Percentiles rank a stretch among this genome's conserved stretches.
Evolutionary conservation across 1,140 invertebrate species (phyloP).

Genomic region (Caenorhabditis tropicalis): DNA sequence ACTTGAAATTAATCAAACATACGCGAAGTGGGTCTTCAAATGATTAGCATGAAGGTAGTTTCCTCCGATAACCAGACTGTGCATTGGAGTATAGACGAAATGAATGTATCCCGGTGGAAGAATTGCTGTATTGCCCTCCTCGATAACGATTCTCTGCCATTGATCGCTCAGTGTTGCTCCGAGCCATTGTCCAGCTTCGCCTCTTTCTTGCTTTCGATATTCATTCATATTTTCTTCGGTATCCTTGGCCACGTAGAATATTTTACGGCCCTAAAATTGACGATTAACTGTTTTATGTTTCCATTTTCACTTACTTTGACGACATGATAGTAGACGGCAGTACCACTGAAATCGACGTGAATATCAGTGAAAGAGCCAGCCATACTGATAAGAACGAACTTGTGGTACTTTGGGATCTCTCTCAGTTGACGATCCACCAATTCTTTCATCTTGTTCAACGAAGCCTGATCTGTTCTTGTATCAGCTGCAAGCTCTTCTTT

Average conservation of each 20-base stretch:
- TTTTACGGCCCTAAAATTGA: constrained; percentile 53
- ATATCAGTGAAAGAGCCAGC: constrained; percentile 81
- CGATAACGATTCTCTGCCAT: constrained; percentile 82
- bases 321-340: constrained; percentile 98
- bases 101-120: constrained; percentile 82
- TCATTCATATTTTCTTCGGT: constrained; percentile 87
- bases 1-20: background rate
- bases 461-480: no score
- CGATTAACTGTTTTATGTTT: no score
- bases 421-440: no score
- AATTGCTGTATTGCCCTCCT: constrained; percentile 61
- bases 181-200: constrained; percentile 83
- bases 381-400: background rate
- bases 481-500: no score
- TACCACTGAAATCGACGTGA: constrained; percentile 96
- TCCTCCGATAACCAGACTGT: constrained; percentile 95
- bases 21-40: background rate
- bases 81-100: constrained; percentile 92
- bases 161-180: constrained; percentile 84
- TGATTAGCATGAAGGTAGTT: constrained; percentile 92
- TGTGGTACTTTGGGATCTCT: background rate
- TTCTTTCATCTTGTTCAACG: background rate
- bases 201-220: constrained; percentile 85
- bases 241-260: constrained; percentile 94
- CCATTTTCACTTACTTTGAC: constrained; percentile 81